Base-by-base conservation (phyloP, 2,113 vertebrate species). In the Aegithalos caudatus region DNA sequence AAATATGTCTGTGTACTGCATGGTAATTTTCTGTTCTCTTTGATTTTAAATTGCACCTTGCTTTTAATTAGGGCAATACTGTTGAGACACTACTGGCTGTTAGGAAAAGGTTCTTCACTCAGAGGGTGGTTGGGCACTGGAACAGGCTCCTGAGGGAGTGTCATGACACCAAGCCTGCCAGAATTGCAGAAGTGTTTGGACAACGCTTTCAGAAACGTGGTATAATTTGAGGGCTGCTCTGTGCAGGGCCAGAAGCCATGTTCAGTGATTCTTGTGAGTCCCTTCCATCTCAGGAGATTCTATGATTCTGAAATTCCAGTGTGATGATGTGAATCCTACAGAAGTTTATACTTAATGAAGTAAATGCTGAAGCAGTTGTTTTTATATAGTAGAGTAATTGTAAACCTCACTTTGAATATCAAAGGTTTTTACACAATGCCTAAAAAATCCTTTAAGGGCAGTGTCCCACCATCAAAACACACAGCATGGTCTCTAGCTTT, bases 141-240 rank as follows among this genome's bases (percentile, higher is more conserved):
- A 48, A 31, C 7, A 76, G 62, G 25, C 35, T 76, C 10, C 25
- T 60, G 12, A 27, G 6, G 29, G 12, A 69, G 22, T 51, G 29
- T 69, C 1, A 0, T 27, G 21, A 12, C 56, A 69, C 42, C 10
- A 42, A 77, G 40, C 62, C 40, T 77, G 35, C 7, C 35, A 56
- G 27, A 56, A 37, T 37, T 83, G 42, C 33, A 28, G 21, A 62
- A 33, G 10, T 20, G 15, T 62, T 69, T 42, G 48, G 31, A 7
- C 19, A 56, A 7, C 18, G 14, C 22, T 62, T 61, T 48, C 15
- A 33, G 31, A 14, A 56, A 33, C 0, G 0, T 56, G 25, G 8
- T 37, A 28, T 27, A 14, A 40, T 69, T 40, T 69, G 19, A 29
- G 6, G 22, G 7, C 18, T 77, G 22, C 42, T 61, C 8, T 56